Conservation (phyloP, 2,888 invertebrate species). For the Orthonevra nobilis region DNA sequence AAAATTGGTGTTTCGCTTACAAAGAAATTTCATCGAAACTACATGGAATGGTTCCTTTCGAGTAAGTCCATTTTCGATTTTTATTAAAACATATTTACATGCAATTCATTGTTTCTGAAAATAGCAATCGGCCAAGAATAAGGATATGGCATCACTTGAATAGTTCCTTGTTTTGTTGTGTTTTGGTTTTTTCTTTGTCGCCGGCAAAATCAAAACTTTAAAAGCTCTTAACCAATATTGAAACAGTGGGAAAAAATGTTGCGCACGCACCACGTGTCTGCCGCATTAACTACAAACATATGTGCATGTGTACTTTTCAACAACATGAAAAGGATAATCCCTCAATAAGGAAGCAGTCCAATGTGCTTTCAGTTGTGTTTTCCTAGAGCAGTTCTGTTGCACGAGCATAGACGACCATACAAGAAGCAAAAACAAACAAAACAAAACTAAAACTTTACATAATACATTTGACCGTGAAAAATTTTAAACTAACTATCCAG, state of each 20-base stretch:
- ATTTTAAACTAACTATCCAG: conserved; percentile 36
- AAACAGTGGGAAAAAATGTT: conserved; percentile 73
- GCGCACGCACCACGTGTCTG: conserved; percentile 80
- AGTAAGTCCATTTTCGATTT: too few species aligned
- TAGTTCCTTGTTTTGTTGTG: not conserved
- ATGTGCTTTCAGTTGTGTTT: conserved; percentile 54
- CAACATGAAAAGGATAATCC: not conserved
- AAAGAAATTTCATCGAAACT: too few species aligned
- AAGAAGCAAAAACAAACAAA: conserved; percentile 51
- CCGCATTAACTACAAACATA: conserved; percentile 50
- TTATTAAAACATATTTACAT: too few species aligned
- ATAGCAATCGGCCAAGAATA: not conserved
- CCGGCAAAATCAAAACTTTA: conserved; percentile 37
- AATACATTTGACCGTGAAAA: conserved; percentile 66
- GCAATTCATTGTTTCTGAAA: not conserved
- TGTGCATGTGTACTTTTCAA: conserved; percentile 20
- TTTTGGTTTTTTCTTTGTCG: not conserved
- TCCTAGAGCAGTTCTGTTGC: conserved; percentile 16
- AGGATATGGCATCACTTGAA: conserved; percentile 32
- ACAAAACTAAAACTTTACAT: conserved; percentile 52
- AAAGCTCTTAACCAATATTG: too few species aligned
- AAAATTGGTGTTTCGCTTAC: too few species aligned
- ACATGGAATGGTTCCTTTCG: too few species aligned
- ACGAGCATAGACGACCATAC: conserved; percentile 37
- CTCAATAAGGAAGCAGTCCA: conserved; percentile 32